Evolutionary conservation across 2,797 vertebrate genomes (phyloP).

Genomic region (Alcedo quadribrachys): DNA sequence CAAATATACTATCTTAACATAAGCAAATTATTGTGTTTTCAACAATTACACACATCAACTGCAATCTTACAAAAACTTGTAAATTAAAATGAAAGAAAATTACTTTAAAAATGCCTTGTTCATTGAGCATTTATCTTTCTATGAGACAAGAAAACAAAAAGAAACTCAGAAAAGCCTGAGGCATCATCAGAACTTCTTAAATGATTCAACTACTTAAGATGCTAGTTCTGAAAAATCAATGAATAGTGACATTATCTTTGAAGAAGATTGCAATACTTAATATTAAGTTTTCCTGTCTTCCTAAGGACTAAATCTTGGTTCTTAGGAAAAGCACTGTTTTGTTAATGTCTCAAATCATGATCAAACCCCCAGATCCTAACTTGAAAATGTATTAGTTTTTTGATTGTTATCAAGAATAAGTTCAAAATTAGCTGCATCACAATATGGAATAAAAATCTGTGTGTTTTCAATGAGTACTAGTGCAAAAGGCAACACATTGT

Average conservation of each 20-base stretch:
- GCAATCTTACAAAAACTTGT: conserved; percentile 41
- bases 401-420: background rate
- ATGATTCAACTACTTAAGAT: background rate
- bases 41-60: conserved; percentile 5
- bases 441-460: background rate
- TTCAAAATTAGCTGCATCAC: conserved; percentile 27
- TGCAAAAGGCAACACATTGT: background rate
- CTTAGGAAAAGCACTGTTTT: background rate
- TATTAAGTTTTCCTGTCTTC: conserved; percentile 31
- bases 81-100: conserved; percentile 62
- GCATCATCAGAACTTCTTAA: conserved; percentile 20
- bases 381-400: background rate
- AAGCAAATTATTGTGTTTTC: conserved; percentile 37
- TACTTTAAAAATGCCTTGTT: conserved; percentile 41
- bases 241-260: background rate
- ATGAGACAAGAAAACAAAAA: conserved; percentile 37
- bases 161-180: background rate
- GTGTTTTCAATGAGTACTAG: background rate
- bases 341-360: background rate
- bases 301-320: background rate
- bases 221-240: conserved; percentile 30
- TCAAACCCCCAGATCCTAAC: background rate
- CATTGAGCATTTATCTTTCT: conserved; percentile 16
- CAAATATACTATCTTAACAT: conserved; percentile 23
- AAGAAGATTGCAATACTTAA: background rate